Base-by-base conservation (phyloP, 2,888 invertebrate species). In the Diogma glabrata region DNA sequence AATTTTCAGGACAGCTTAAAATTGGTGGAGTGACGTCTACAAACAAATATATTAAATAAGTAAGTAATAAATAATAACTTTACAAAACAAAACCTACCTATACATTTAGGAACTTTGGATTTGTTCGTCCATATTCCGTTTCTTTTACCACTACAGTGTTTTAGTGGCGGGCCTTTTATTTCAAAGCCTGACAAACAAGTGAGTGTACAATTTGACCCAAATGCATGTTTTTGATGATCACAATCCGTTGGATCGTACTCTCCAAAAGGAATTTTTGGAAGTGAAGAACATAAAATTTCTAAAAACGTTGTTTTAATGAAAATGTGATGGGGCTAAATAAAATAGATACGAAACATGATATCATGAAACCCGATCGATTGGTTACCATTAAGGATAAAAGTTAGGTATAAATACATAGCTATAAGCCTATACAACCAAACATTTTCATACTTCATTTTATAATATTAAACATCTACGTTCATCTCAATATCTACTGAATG, bases 111-210 rank as follows among this genome's bases (percentile, higher is more conserved):
- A 26, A 63, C 59, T 47, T 64, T 70, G 48, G 67, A 65, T 51
- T 73, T 72, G 38, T 70, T 69, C 12, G 72, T 67, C 74, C 78
- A 78, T 61, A 74, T 69, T 1, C 76, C 75, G 28, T 75, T 75
- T 53, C 71, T 72, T 23, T 57, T 59, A 1, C 77, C 76, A 6
- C 67, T 67, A 58, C 82, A 83, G 19, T 65, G 68, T 57, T 73
- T 73, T 28, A 66, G 67, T 28, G 64, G 59, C 1, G 78, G 74
- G 1, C 82, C 82, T 49, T 71, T 65, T 5, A 79, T 60, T 33
- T 71, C 67, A 60, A 77, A 83, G 4, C 82, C 83, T 5, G 69
- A 60, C n/a, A 72, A 65, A 60, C 84, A 84, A 6, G 64, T 62
- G 40, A 77, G 69, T 12, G 70, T 72, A 60, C 84, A 84, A 19